phyloP scores from a whole-genome alignment of 2,797 vertebrate species.

The Myotis myotis region DNA sequence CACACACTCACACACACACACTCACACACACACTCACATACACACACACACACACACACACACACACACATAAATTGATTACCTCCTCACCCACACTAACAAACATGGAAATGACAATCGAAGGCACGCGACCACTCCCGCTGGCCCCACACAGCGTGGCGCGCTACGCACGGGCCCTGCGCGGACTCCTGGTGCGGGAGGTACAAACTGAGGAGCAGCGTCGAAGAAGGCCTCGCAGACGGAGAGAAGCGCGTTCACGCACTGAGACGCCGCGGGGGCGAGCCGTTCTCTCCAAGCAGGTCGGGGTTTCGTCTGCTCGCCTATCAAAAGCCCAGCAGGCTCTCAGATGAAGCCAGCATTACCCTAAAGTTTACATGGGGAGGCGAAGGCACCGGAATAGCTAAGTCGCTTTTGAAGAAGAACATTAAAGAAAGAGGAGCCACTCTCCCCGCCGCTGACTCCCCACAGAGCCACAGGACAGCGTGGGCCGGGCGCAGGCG shows the following conservation, averaged over 20 bases:
- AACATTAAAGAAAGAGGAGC: not conserved
- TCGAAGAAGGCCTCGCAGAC: not conserved
- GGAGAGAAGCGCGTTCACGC: not conserved
- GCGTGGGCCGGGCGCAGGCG: too few relatives aligned
- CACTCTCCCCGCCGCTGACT: not conserved
- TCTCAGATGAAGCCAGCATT: not conserved
- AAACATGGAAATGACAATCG: not conserved
- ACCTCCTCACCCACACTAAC: too few relatives aligned
- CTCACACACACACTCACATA: not conserved
- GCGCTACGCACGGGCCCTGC: not conserved
- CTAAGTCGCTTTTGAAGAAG: not conserved
- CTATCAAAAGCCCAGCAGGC: too few relatives aligned
- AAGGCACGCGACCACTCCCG: not conserved
- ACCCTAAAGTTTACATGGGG: too few relatives aligned
- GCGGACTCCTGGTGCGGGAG: not conserved
- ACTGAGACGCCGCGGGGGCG: accelerated
- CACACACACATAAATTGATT: too few relatives aligned
- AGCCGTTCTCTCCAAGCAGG: too few relatives aligned
- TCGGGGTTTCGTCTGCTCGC: not conserved
- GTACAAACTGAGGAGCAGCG: not conserved
- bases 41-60: not conserved
- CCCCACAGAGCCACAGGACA: accelerated
- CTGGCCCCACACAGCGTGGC: not conserved
- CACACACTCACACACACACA: not conserved
- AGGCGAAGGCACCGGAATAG: not conserved